Base-by-base conservation (phyloP, 2,888 invertebrate genomes). In the Caenorhabditis imperialis region DNA sequence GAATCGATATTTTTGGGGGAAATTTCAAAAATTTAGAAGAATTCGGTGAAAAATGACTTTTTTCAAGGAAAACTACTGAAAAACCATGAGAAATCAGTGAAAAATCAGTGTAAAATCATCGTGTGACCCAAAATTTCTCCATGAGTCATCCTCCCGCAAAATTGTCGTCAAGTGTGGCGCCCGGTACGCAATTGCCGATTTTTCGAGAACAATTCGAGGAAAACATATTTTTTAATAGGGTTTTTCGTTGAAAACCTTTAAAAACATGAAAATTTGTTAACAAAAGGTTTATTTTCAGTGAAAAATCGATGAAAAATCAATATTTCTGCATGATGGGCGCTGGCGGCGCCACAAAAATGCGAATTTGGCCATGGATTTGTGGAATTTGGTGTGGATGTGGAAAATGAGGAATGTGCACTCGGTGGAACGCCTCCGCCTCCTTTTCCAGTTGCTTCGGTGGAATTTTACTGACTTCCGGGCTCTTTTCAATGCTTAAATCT, bases 331-430 rank as follows among this genome's bases (percentile, higher is more conserved):
- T 10, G 30, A 7, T 30, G 6, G 6, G 30, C 30, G 30, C 10
- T 18, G 55, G 40, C 3, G 65, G 37, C 5, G 51, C 58, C n/a
- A 69, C 58, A 30, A 58, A 58, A 23, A 69, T 69, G 5, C 67
- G 67, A 44, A 67, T 67, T 42, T 67, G 57, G 2, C 65, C 65
- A 20, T 33, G 12, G 16, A 25, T 54, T 25, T n/a, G 40, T 1
- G 63, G 63, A 25, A 67, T 27, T 18, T 33, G 38, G 25, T 48
- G 48, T 3, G 65, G 55, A 67, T 57, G 23, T 1, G 58, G 50
- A 20, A 67, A 40, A 14, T 48, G 37, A 1, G 25, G 48, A 33
- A 27, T 8, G 18, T 3, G n/a, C 14, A n/a, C n/a, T 30, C 30
- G 40, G 50, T 4, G 0, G 23, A 51, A 10, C 16, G 58, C 51